Evolutionary conservation across 2,113 vertebrate genomes (phyloP).

Genomic region (Melanotaenia duboulayi): DNA sequence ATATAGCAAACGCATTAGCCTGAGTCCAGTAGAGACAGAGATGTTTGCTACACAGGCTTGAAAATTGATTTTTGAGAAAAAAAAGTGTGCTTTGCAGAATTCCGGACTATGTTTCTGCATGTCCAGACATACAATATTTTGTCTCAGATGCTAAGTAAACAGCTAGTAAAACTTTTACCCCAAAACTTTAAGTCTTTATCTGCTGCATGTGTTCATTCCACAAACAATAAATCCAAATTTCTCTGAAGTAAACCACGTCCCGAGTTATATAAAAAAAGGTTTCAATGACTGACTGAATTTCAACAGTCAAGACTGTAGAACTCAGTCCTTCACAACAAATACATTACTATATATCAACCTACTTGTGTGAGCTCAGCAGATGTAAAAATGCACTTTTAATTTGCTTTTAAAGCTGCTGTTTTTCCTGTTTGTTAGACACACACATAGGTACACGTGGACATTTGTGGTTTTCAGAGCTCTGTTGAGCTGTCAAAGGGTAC

Average conservation of each 20-base stretch:
- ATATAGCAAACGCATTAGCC: slow-evolving; percentile 3
- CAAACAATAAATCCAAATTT: background rate
- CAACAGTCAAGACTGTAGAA: too few relatives aligned
- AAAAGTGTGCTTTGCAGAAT: slow-evolving; percentile 26
- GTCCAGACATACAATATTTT: background rate
- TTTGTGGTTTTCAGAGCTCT: slow-evolving; percentile 42
- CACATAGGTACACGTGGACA: background rate
- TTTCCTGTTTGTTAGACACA: slow-evolving; percentile 1
- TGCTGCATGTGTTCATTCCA: background rate
- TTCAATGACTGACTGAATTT: background rate
- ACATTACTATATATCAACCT: background rate
- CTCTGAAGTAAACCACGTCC: background rate
- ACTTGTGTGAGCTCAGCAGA: slow-evolving; percentile 17
- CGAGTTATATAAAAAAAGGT: background rate
- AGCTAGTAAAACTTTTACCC: background rate
- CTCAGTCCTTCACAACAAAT: too few relatives aligned
- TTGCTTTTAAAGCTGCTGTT: slow-evolving; percentile 11
- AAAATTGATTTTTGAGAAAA: slow-evolving; percentile 38
- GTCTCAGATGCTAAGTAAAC: background rate
- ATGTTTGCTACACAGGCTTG: slow-evolving; percentile 4
- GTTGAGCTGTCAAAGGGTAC: slow-evolving; percentile 27
- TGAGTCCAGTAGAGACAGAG: slow-evolving; percentile 7
- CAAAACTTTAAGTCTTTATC: background rate
- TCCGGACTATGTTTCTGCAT: slow-evolving; percentile 2
- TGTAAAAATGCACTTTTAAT: slow-evolving; percentile 14